phyloP scores from a whole-genome alignment of 2,797 vertebrate genomes.

The Zenarchopterus dispar region DNA sequence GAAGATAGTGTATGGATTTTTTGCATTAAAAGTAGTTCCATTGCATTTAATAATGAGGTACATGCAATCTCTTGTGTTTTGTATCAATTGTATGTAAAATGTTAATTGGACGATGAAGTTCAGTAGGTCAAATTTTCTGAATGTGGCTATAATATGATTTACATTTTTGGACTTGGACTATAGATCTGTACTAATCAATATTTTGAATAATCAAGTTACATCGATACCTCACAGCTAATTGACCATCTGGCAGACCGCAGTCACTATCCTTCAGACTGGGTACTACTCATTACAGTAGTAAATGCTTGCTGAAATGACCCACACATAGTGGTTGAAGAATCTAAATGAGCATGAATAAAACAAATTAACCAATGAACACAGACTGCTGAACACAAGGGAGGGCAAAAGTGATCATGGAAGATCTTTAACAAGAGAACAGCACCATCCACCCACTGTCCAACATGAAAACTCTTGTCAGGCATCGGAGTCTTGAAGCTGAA shows the following conservation, averaged over 20 bases:
- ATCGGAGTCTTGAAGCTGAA: constrained; percentile 50
- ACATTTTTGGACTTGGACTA: constrained; percentile 6
- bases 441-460: constrained; percentile 27
- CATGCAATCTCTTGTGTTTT: not conserved
- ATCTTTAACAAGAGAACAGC: constrained; percentile 25
- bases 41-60: too few species aligned
- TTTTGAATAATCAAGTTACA: constrained; percentile 14
- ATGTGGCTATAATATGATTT: constrained; percentile 3
- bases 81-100: not conserved
- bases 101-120: not conserved
- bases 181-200: constrained; percentile 4
- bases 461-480: constrained; percentile 45
- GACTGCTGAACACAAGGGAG: constrained; percentile 31
- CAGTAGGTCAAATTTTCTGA: constrained; percentile 11
- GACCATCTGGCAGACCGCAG: not conserved
- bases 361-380: constrained; percentile 29
- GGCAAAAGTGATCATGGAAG: constrained; percentile 33
- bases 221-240: constrained; percentile 1
- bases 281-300: constrained; percentile 23
- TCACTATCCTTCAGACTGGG: not conserved
- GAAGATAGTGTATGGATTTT: constrained; percentile 4
- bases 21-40: too few species aligned
- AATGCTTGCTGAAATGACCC: constrained; percentile 39
- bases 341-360: constrained; percentile 25
- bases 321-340: constrained; percentile 27